Conservation (phyloP, 2,888 invertebrate species). For the Cistogaster globosa region DNA sequence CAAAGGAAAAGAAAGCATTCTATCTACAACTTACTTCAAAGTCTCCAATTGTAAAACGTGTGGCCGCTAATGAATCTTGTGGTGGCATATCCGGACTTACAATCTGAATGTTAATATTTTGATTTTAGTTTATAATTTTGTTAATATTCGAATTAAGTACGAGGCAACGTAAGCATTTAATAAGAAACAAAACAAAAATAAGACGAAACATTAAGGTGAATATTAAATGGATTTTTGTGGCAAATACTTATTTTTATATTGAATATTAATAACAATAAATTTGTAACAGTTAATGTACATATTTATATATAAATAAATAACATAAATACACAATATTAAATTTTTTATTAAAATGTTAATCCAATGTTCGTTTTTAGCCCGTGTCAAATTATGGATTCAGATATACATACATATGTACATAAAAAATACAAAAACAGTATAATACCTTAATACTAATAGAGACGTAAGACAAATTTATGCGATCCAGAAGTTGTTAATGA, state of each 20-base stretch:
- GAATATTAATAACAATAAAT: conserved; percentile 26
- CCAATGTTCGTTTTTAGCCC: not conserved
- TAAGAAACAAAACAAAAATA: conserved; percentile 68
- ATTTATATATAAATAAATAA: conserved; percentile 31
- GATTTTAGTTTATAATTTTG: conserved; percentile 50
- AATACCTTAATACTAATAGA: not conserved
- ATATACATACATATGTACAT: not conserved
- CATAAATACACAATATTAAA: conserved; percentile 27
- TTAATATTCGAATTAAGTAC: conserved; percentile 59
- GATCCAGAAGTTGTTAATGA: not conserved
- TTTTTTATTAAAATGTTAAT: not conserved
- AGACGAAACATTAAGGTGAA: conserved; percentile 67
- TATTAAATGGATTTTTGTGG: conserved; percentile 58
- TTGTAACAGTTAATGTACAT: conserved; percentile 8
- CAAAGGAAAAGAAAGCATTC: conserved; percentile 60
- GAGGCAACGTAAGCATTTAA: conserved; percentile 69
- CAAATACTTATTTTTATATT: conserved; percentile 37
- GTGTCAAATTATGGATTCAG: not conserved
- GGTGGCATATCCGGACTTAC: conserved; percentile 87
- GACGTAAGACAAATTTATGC: not conserved
- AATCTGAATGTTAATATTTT: conserved; percentile 83
- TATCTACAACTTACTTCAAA: conserved; percentile 87
- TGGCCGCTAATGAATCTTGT: conserved; percentile 84
- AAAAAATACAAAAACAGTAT: not conserved
- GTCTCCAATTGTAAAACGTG: conserved; percentile 90